Evolutionary conservation across 2,113 vertebrate genomes (phyloP).

Genomic region (Agapornis roseicollis): DNA sequence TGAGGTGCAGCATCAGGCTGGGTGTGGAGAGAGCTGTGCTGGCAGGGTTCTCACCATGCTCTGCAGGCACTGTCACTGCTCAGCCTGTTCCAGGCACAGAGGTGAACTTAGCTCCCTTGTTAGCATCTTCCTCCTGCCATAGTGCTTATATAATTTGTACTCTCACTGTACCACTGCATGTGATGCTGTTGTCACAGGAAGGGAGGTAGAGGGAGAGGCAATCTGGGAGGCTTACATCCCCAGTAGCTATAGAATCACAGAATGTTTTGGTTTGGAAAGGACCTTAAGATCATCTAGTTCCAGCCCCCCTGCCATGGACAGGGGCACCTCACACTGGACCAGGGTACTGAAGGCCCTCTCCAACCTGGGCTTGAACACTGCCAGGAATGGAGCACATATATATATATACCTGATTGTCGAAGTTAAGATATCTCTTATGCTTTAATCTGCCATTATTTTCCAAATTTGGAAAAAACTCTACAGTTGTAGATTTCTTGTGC

Average conservation of each 20-base stretch:
- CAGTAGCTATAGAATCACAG: background rate
- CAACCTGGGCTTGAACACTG: background rate
- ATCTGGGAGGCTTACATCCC: no score
- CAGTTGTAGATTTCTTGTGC: background rate
- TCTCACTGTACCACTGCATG: background rate
- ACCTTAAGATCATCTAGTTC: background rate
- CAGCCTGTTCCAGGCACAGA: background rate
- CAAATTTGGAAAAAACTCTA: background rate
- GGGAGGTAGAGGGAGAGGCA: background rate
- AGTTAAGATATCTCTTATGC: background rate
- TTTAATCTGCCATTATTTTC: background rate
- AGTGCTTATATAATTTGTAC: background rate
- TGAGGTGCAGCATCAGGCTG: fast-evolving
- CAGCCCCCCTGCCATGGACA: background rate
- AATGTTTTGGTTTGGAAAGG: background rate
- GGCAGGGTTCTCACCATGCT: fast-evolving
- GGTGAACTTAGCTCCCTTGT: background rate
- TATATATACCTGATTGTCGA: background rate
- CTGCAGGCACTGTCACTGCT: background rate
- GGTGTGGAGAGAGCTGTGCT: background rate
- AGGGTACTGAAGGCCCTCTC: background rate
- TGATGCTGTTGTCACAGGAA: background rate
- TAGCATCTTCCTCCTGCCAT: background rate
- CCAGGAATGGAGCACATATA: background rate
- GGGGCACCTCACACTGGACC: background rate